Conservation (phyloP, 1,140 invertebrate genomes). For the Drosophila nikananu region DNA sequence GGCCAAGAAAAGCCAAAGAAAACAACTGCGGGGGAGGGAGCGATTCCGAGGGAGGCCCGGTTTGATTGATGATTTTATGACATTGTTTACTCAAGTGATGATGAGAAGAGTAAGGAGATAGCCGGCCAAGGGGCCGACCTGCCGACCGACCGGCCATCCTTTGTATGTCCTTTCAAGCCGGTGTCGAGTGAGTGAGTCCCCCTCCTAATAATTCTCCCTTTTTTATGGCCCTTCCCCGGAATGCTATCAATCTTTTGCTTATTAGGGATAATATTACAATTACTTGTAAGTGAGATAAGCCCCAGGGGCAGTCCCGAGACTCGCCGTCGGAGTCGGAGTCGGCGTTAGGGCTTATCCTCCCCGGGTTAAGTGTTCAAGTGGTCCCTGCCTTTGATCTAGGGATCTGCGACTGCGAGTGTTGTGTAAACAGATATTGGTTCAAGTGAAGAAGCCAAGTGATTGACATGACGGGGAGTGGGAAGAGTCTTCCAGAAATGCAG, state of each 20-base stretch:
- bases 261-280: constrained; percentile 84
- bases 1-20: constrained; percentile 40
- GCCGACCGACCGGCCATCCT: constrained; percentile 33
- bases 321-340: not conserved
- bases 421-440: constrained; percentile 68
- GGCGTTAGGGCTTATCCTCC: constrained; percentile 23
- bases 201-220: constrained; percentile 55
- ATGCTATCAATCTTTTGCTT: constrained; percentile 83
- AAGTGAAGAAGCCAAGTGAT: constrained; percentile 61
- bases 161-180: constrained; percentile 45
- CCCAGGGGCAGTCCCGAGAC: constrained; percentile 28
- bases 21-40: constrained; percentile 20
- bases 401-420: constrained; percentile 21
- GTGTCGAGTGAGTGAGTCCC: constrained; percentile 32
- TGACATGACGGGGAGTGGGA: constrained; percentile 39
- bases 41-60: constrained; percentile 11
- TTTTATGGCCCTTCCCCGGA: constrained; percentile 66
- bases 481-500: constrained; percentile 7
- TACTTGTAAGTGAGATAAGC: constrained; percentile 81
- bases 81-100: constrained; percentile 83
- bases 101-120: constrained; percentile 64
- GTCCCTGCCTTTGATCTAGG: constrained; percentile 59
- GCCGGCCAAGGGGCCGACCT: constrained; percentile 16
- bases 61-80: constrained; percentile 84
- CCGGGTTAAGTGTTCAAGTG: constrained; percentile 69